A percentile compares a stretch with the other conserved stretches of the same genome.
These are phyloP conservation scores for Shargacucullia verbasci DNA, from an alignment of 2,888 invertebrate genomes.

Conservation along the genomic window DNA sequence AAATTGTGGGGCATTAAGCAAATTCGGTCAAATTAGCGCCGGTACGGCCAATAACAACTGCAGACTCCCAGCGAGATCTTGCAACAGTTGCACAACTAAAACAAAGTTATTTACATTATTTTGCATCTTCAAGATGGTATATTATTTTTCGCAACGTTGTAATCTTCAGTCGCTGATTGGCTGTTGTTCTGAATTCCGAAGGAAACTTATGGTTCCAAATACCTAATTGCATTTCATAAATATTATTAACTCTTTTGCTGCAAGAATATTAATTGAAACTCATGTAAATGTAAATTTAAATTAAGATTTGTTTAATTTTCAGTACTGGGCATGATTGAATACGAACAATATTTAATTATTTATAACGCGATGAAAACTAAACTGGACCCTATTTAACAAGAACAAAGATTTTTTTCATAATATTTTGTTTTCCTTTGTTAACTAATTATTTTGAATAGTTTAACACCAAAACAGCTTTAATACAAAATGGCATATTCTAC, in stretches of 20 bases:
- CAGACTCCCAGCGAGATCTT: conserved; percentile 57
- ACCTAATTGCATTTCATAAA: conserved; percentile 41
- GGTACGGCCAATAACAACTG: conserved; percentile 71
- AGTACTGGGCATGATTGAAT: not conserved
- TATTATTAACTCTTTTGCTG: not conserved
- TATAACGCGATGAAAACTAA: no score
- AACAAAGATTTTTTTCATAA: no score
- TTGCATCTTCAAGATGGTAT: conserved; percentile 45
- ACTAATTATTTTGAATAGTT: no score
- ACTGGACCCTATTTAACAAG: no score
- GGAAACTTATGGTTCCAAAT: conserved; percentile 28
- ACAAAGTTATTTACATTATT: conserved; percentile 51
- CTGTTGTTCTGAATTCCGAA: conserved; percentile 36
- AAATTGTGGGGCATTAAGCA: conserved; percentile 78
- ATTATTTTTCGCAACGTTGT: conserved; percentile 21
- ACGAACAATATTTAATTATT: no score
- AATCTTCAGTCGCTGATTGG: conserved; percentile 40
- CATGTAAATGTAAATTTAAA: conserved; percentile 17
- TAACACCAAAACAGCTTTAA: no score
- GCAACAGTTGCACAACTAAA: conserved; percentile 55
- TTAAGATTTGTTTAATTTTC: conserved; percentile 28
- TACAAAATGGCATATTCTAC: no score
- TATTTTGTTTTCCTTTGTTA: no score
- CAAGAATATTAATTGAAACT: conserved; percentile 11
- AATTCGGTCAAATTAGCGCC: conserved; percentile 78